These are phyloP conservation scores for Poecilia picta DNA, from an alignment of 2,797 vertebrate genomes.

Conservation along the genomic window DNA sequence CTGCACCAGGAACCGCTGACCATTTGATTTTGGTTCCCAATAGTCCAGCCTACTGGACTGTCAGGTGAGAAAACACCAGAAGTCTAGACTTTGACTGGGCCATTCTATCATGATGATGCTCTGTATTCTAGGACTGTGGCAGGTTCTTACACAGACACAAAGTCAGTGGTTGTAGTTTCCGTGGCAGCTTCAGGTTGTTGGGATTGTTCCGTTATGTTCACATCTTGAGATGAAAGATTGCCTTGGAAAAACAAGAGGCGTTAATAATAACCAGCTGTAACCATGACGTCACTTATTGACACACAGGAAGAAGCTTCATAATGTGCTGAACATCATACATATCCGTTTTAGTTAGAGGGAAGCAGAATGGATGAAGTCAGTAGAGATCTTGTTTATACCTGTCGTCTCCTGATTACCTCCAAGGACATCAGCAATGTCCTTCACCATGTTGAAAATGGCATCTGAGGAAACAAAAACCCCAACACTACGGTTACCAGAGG, in stretches of 20 bases:
- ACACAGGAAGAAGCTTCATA: accelerated
- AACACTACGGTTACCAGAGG: neutral
- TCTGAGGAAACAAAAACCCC: constrained; percentile 77
- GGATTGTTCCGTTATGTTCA: constrained; percentile 56
- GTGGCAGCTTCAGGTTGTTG: constrained; percentile 28
- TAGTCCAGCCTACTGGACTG: no score
- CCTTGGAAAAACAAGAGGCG: constrained; percentile 35
- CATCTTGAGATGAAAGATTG: constrained; percentile 76
- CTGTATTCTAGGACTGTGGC: neutral
- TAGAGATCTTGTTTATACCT: constrained; percentile 56
- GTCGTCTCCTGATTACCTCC: constrained; percentile 84
- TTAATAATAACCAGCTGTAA: neutral
- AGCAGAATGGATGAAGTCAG: neutral
- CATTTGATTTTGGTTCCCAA: no score
- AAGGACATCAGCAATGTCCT: constrained; percentile 94
- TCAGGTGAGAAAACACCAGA: no score
- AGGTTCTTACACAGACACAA: constrained; percentile 55
- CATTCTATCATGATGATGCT: neutral
- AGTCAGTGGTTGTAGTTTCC: constrained; percentile 25
- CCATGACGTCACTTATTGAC: neutral
- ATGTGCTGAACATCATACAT: neutral
- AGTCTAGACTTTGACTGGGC: neutral
- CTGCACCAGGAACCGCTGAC: no score
- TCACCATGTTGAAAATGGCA: constrained; percentile 97
- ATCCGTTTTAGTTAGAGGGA: neutral